Evolutionary conservation across 1,140 invertebrate genomes (phyloP), one percentile per base, ranked within the genome.

Genomic region (Leptopilina boulardi): DNA sequence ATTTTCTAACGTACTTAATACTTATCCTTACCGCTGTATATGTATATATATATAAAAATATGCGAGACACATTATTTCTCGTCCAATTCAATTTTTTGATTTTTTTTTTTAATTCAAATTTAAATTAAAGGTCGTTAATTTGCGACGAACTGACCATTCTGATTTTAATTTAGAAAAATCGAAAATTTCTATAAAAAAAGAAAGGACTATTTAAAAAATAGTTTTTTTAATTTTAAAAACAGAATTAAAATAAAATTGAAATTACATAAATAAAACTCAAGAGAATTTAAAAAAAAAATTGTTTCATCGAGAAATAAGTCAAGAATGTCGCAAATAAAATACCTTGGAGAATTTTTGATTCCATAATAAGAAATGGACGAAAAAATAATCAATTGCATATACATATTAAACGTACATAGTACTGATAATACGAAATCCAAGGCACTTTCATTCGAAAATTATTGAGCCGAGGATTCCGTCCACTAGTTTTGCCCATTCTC

Each of bases 11-110:
- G 79, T 81, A 83, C 79, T 83, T 83, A 83, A 77, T 81, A 83
- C 79, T 83, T 83, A 83, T 79, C 80, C 79, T 80, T 79, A 83
- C 76, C 79, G 82, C 13, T 83, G 82, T 83, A 83, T 80, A 83
- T 83, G 80, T 73, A 77, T 81, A 83, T 79, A 81, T 73, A 77
- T 81, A 83, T 79, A 81, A 81, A 80, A 80, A 81, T 81, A 83
- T 80, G 79, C 77, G 76, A n/a, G 9, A 66, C 5, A 13, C 23
- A 10, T 51, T n/a, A 18, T 51, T 51, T 51, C 18, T n/a, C 47
- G n/a, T 18, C 4, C 47, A n/a, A 8, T n/a, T 51, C n/a, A 51
- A 8, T n/a, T 51, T n/a, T 4, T 6, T 18, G 15, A 51, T 51
- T 18, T 51, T 51, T 51, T 51, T 18, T 2, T 18, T n/a, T 18